phyloP scores from a whole-genome alignment of 1,140 invertebrate species.

The Leptinotarsa defecta region DNA sequence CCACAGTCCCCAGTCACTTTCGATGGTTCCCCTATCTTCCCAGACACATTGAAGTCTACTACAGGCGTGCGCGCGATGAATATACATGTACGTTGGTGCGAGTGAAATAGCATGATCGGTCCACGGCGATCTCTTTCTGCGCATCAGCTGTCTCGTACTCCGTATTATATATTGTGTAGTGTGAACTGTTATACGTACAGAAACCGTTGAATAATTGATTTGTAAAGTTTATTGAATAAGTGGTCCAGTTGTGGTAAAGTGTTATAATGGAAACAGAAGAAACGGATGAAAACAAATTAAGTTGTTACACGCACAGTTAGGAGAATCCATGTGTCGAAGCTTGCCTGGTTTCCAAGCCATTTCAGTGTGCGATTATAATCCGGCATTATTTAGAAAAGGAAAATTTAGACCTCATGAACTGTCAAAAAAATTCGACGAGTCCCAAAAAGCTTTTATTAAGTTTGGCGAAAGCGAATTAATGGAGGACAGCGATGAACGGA shows the following conservation, averaged over 20 bases:
- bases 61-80: not conserved
- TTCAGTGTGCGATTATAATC: not conserved
- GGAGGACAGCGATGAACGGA: not conserved
- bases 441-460: not conserved
- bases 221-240: too few species aligned
- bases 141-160: not conserved
- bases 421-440: not conserved
- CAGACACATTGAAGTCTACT: not conserved
- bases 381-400: not conserved
- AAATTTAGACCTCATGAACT: not conserved
- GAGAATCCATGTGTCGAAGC: not conserved
- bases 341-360: not conserved
- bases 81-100: slow-evolving; percentile 1
- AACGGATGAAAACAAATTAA: too few species aligned
- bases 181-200: too few species aligned
- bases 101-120: not conserved
- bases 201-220: too few species aligned
- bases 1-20: too few species aligned
- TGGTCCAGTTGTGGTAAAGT: too few species aligned
- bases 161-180: too few species aligned
- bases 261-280: too few species aligned
- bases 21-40: too few species aligned
- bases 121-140: not conserved
- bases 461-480: not conserved
- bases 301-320: too few species aligned